Conservation (phyloP, 2,888 invertebrate genomes). For the Tiphia femorata region DNA sequence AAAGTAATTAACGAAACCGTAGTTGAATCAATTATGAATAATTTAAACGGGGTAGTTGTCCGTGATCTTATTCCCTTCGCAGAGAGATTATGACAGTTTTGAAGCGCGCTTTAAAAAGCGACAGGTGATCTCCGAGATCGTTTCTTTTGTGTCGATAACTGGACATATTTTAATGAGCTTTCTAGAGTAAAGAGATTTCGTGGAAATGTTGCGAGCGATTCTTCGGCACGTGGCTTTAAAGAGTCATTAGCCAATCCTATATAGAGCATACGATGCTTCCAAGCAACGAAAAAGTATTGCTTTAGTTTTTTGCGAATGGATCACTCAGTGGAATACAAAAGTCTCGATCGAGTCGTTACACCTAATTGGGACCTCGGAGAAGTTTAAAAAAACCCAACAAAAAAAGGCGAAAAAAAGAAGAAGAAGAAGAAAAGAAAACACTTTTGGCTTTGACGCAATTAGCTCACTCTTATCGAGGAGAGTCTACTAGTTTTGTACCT, state of each 20-base stretch:
- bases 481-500: constrained; percentile 57
- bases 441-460: constrained; percentile 21
- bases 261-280: constrained; percentile 44
- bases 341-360: no score
- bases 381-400: no score
- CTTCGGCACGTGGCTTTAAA: constrained; percentile 23
- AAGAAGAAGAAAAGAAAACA: no score
- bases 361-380: no score
- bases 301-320: constrained; percentile 18
- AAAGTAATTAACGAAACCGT: no score
- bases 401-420: no score
- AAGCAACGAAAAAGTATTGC: constrained; percentile 41
- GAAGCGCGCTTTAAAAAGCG: constrained; percentile 18
- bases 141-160: no score
- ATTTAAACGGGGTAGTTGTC: constrained; percentile 20
- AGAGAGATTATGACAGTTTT: constrained; percentile 3
- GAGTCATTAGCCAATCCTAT: constrained; percentile 18
- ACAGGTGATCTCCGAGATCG: constrained; percentile 30
- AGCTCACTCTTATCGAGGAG: constrained; percentile 18
- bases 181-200: neutral
- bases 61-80: constrained; percentile 17
- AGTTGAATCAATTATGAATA: constrained; percentile 29
- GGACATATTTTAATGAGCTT: no score
- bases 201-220: constrained; percentile 19
- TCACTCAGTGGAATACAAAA: constrained; percentile 23